These are phyloP conservation scores for Gila robusta DNA, from an alignment of 2,797 vertebrate genomes.

Conservation along the genomic window DNA sequence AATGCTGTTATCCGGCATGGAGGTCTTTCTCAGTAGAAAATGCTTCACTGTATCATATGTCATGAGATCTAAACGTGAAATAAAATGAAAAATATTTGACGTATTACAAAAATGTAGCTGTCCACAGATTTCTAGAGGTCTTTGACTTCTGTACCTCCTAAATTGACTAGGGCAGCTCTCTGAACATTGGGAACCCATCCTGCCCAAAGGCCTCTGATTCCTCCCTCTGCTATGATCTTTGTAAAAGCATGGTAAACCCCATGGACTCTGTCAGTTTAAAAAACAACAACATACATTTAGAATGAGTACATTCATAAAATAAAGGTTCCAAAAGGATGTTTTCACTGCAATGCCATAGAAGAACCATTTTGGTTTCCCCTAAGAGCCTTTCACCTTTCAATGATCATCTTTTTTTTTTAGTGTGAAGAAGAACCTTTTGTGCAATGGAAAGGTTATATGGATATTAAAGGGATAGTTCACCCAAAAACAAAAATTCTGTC, in stretches of 20 bases:
- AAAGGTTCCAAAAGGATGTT: background rate
- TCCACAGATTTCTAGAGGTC: background rate
- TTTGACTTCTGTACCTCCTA: constrained; percentile 79
- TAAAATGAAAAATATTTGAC: background rate
- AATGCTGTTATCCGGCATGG: constrained; percentile 80
- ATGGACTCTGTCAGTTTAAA: constrained; percentile 71
- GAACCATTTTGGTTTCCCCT: background rate
- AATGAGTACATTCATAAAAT: background rate
- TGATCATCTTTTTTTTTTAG: background rate
- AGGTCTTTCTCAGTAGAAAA: constrained; percentile 81
- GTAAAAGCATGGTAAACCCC: constrained; percentile 83
- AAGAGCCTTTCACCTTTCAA: background rate
- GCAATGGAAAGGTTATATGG: background rate
- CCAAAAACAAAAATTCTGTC: background rate
- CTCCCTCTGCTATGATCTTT: constrained; percentile 85
- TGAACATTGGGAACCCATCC: constrained; percentile 89
- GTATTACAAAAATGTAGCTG: background rate
- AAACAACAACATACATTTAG: background rate
- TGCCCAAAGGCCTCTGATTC: constrained; percentile 85
- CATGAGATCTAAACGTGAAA: constrained; percentile 78
- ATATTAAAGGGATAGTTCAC: background rate
- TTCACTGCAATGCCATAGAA: background rate
- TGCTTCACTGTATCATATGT: constrained; percentile 87
- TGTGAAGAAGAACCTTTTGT: background rate
- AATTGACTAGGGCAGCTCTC: constrained; percentile 86